phyloP scores from a whole-genome alignment of 2,113 vertebrate genomes.

The Toxostoma redivivum region DNA sequence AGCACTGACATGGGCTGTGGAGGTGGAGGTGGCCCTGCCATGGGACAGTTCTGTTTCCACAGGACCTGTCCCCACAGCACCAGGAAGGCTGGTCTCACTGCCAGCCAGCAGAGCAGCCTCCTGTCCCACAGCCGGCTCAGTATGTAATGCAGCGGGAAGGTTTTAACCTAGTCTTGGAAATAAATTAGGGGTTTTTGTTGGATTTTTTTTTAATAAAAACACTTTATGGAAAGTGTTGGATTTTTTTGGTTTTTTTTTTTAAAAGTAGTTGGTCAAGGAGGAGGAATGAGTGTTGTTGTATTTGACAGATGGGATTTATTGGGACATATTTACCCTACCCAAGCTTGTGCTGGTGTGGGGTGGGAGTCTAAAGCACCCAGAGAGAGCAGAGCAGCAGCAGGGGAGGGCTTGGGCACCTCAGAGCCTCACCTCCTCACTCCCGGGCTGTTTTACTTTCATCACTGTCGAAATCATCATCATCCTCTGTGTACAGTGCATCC shows the following conservation, averaged over 20 bases:
- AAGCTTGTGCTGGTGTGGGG: rapidly evolving
- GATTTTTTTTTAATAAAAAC: constrained; percentile 26
- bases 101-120: neutral
- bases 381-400: too few species aligned
- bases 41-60: neutral
- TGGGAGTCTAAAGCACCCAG: too few species aligned
- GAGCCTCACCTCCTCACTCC: neutral
- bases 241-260: neutral
- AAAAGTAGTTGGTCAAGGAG: neutral
- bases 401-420: rapidly evolving
- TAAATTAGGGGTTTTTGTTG: neutral
- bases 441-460: neutral
- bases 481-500: neutral
- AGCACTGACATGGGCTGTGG: rapidly evolving
- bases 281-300: rapidly evolving
- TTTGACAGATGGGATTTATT: neutral
- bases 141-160: neutral
- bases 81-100: rapidly evolving
- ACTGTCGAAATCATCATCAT: neutral
- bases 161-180: neutral
- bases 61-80: neutral
- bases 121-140: neutral
- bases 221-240: neutral
- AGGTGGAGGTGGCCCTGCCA: rapidly evolving
- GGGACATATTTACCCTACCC: neutral